Evolutionary conservation across 1,140 invertebrate genomes (phyloP).

Genomic region (Aphaenogaster rudis): DNA sequence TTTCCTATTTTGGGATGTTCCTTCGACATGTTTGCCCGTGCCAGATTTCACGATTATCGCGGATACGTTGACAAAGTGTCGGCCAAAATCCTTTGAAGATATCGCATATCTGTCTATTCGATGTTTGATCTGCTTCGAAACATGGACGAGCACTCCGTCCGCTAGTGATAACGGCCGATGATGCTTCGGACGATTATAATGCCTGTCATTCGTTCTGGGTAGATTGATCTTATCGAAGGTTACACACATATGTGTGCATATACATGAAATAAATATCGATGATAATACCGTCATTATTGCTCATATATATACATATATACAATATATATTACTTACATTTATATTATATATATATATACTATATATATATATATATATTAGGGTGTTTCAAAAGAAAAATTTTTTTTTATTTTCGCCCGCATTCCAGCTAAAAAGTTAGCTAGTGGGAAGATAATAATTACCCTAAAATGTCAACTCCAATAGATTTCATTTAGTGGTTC

Average conservation of each 20-base stretch:
- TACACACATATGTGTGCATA: constrained; percentile 10
- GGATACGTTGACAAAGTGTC: constrained; percentile 72
- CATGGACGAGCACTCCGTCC: constrained; percentile 76
- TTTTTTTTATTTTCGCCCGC: no score
- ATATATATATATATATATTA: no score
- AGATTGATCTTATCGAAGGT: constrained; percentile 59
- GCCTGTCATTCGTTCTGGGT: constrained; percentile 53
- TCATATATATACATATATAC: background rate
- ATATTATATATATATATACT: no score
- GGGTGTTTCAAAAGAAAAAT: no score
- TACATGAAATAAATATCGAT: constrained; percentile 24
- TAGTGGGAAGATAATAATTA: no score
- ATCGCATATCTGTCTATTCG: constrained; percentile 79
- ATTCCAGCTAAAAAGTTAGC: no score
- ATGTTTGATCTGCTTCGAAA: constrained; percentile 80
- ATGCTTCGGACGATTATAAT: constrained; percentile 65
- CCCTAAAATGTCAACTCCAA: no score
- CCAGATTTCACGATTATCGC: constrained; percentile 76
- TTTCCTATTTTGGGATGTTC: constrained; percentile 27
- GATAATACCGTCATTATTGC: constrained; percentile 33
- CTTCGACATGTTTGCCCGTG: constrained; percentile 65
- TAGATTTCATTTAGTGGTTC: no score
- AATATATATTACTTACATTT: no score
- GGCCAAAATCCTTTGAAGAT: constrained; percentile 81
- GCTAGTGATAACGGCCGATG: constrained; percentile 69